phyloP scores from a whole-genome alignment of 2,113 vertebrate genomes.

The Phalacrocorax brasilianus region DNA sequence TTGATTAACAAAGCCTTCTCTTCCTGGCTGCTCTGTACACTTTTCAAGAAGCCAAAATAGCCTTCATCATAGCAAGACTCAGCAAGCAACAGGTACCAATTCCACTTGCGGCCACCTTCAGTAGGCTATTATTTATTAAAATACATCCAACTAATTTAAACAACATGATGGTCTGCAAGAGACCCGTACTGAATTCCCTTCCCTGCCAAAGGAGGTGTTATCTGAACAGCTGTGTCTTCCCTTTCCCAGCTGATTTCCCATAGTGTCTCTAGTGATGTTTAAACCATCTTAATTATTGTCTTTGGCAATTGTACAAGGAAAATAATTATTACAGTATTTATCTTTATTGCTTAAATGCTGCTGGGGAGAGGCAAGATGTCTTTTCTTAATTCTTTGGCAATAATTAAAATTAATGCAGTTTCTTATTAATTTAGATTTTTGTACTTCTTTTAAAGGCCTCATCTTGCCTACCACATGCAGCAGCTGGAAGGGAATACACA shows the following conservation, averaged over 20 bases:
- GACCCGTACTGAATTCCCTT: neutral
- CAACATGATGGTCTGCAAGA: neutral
- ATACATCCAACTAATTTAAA: neutral
- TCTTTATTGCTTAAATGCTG: slow-evolving; percentile 17
- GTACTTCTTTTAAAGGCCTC: neutral
- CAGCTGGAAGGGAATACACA: neutral
- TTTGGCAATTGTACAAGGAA: slow-evolving; percentile 1
- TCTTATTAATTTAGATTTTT: neutral
- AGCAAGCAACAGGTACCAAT: neutral
- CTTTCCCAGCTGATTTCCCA: neutral
- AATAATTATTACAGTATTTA: slow-evolving; percentile 27
- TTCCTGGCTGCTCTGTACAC: neutral
- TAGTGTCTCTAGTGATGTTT: neutral
- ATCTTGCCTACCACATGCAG: neutral
- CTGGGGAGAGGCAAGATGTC: neutral
- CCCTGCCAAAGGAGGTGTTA: neutral
- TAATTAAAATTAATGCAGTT: neutral
- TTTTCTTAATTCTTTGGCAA: neutral
- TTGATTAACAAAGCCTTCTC: neutral
- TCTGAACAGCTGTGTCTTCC: neutral
- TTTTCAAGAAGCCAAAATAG: neutral
- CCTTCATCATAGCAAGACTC: neutral
- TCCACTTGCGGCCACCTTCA: neutral
- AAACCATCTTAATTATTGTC: neutral
- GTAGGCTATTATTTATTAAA: neutral